Evolutionary conservation across 2,113 vertebrate genomes (phyloP), one percentile per base, ranked within the genome.

Genomic region (Fulica atra): DNA sequence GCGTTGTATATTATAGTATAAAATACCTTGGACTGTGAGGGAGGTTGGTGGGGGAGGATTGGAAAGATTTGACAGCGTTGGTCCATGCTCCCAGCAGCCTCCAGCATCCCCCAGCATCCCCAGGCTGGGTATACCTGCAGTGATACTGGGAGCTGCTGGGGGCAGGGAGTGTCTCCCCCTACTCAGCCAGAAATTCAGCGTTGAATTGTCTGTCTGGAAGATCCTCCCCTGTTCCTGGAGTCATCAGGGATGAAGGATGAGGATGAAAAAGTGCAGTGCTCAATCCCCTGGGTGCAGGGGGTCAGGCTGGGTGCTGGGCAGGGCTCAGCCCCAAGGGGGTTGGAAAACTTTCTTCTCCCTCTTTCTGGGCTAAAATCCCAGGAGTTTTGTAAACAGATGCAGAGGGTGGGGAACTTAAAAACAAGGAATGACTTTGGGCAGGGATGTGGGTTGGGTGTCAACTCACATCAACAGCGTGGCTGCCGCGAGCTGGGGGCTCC

Each of bases 81-180:
- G 3, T 31, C 51, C 25, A 6, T 33, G 29, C 5, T 17, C 54
- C 31, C 28, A 38, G 25, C 12, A 21, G 26, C 57, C 36, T 44
- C 50, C 70, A 36, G 54, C 54, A 40, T 38, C 40, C 28, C 59
- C 50, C 70, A 36, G 54, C 54, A 40, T 38, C 40, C 28, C 59
- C 54, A 7, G 1, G 0, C 9, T 2, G 16, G 26, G 12, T 9
- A 5, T 21, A 25, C 6, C 44, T 10, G 3, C 31, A 19, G 50
- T 25, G 31, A 48, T 28, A 8, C 1, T 0, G 2, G 16, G 36
- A 42, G 25, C 7, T n/a, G 28, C 59, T 38, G 28, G 0, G 7
- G 42, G 36, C 9, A 35, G 36, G 20, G 23, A 33, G 19, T 26
- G 51, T 28, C 10, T 48, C 20, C 66, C 13, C 11, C 48, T 2